Evolutionary conservation across 2,113 vertebrate species (phyloP).

Genomic region (Cromileptes altivelis): DNA sequence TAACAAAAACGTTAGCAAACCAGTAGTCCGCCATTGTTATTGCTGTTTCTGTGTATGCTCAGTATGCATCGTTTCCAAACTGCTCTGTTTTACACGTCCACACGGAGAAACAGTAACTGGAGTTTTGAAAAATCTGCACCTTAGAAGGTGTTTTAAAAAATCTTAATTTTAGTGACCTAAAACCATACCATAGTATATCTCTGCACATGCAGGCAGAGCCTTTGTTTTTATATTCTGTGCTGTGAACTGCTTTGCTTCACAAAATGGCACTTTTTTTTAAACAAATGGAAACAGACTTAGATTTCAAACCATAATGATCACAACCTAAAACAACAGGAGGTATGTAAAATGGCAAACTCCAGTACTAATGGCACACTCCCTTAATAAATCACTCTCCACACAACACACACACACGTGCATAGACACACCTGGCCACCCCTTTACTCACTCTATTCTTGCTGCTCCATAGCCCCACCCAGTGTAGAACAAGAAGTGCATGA

Average conservation of each 20-base stretch:
- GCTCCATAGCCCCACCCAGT: slow-evolving; percentile 73
- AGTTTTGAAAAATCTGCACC: too few relatives aligned
- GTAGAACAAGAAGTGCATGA: slow-evolving; percentile 77
- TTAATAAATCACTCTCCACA: slow-evolving; percentile 65
- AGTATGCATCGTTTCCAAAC: too few relatives aligned
- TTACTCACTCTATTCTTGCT: slow-evolving; percentile 52
- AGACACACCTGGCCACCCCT: slow-evolving; percentile 59
- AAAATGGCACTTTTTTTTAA: neutral
- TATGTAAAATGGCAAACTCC: slow-evolving; percentile 39
- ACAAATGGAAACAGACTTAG: neutral
- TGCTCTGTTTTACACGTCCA: too few relatives aligned
- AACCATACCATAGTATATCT: too few relatives aligned
- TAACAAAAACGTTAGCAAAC: too few relatives aligned
- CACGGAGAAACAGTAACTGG: too few relatives aligned
- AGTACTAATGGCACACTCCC: slow-evolving; percentile 34
- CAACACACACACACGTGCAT: slow-evolving; percentile 24
- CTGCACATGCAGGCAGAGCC: too few relatives aligned
- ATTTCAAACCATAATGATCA: slow-evolving; percentile 40
- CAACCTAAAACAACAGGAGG: slow-evolving; percentile 43
- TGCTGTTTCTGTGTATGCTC: too few relatives aligned
- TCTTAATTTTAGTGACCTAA: too few relatives aligned
- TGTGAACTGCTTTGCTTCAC: neutral
- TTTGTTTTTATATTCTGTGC: neutral
- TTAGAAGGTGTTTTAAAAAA: too few relatives aligned
- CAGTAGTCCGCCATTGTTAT: too few relatives aligned